A percentile compares a stretch with the other conserved stretches of the same genome.
Conservation (phyloP, 2,113 vertebrate genomes). For the Thomomys bottae region DNA sequence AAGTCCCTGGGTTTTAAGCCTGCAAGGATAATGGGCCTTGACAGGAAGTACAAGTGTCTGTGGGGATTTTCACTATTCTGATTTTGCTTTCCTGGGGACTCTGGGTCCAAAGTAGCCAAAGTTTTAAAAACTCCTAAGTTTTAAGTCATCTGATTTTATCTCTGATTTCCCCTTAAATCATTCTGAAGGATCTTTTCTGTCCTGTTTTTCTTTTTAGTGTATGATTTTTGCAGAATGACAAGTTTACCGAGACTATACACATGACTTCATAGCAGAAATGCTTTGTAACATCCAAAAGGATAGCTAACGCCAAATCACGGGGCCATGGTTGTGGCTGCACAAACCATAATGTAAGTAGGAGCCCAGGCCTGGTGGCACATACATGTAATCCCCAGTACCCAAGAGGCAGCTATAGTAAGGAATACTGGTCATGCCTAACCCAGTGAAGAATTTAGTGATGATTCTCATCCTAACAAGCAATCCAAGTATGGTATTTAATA, state of each 20-base stretch:
- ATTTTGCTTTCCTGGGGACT: not conserved
- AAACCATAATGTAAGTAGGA: not conserved
- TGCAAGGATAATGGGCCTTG: not conserved
- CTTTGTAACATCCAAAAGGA: not conserved
- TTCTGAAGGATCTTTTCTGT: not conserved
- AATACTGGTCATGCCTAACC: too few relatives aligned
- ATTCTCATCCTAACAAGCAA: too few relatives aligned
- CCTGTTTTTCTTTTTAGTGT: not conserved
- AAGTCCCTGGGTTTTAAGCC: not conserved
- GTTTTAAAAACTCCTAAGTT: not conserved
- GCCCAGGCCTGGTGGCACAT: too few relatives aligned
- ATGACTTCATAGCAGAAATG: not conserved
- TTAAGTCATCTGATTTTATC: not conserved
- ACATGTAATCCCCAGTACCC: too few relatives aligned
- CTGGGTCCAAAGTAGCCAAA: not conserved
- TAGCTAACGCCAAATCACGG: not conserved
- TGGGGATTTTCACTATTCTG: not conserved
- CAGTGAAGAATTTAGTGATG: too few relatives aligned
- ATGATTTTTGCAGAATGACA: slow-evolving; percentile 13
- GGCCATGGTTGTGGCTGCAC: not conserved
- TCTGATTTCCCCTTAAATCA: not conserved
- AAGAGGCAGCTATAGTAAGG: too few relatives aligned
- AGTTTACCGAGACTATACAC: not conserved
- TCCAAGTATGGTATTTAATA: too few relatives aligned
- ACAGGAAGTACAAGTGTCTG: not conserved